These are phyloP conservation scores for Saccopteryx leptura DNA, from an alignment of 2,113 vertebrate species.

Conservation along the genomic window DNA sequence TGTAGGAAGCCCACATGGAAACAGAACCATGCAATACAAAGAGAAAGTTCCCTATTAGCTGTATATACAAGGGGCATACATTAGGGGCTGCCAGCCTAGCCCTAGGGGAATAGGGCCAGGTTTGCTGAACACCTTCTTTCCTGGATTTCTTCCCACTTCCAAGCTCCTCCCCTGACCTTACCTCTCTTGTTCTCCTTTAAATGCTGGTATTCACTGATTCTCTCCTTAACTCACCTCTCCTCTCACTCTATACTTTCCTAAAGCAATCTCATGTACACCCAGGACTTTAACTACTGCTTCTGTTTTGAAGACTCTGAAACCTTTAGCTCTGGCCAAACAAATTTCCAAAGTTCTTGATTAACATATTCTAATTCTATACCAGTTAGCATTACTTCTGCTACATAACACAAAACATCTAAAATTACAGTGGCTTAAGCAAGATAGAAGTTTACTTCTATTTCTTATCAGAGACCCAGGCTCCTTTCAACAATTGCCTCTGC, in stretches of 20 bases:
- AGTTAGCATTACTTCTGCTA: background rate
- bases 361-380: constrained; percentile 19
- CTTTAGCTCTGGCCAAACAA: background rate
- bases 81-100: background rate
- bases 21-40: background rate
- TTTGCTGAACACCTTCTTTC: background rate
- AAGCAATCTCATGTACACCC: background rate
- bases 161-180: too few relatives aligned
- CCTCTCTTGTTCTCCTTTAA: background rate
- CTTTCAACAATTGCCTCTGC: background rate
- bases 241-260: background rate
- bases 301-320: constrained; percentile 6
- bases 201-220: background rate
- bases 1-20: background rate
- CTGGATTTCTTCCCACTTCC: background rate
- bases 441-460: background rate
- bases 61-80: background rate
- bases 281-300: background rate
- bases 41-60: background rate
- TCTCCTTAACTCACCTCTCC: background rate
- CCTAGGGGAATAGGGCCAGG: too few relatives aligned
- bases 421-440: background rate
- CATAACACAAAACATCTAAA: constrained; percentile 9
- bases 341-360: constrained; percentile 9
- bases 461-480: background rate